Percentiles rank a stretch among this genome's conserved stretches.
Conservation (phyloP, 1,140 invertebrate genomes). For the Galleria mellonella region DNA sequence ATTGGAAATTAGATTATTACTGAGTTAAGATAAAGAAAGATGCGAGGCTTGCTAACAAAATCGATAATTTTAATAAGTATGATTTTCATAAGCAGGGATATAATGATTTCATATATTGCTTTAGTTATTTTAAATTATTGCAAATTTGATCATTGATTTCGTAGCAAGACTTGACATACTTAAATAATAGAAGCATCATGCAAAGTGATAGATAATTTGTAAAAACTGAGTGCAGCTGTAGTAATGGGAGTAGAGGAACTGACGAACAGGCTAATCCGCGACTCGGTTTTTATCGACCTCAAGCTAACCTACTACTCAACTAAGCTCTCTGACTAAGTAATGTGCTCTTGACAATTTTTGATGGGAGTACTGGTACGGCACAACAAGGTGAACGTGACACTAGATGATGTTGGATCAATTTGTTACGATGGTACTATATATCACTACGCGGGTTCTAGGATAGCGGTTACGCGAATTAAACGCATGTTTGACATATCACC, state of each 20-base stretch:
- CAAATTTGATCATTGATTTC: constrained; percentile 28
- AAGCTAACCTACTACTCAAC: constrained; percentile 62
- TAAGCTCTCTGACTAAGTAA: constrained; percentile 61
- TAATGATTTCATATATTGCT: too few species aligned
- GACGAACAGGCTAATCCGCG: constrained; percentile 53
- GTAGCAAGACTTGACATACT: constrained; percentile 36
- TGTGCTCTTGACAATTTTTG: constrained; percentile 57
- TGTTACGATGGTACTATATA: constrained; percentile 62
- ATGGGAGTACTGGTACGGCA: constrained; percentile 53
- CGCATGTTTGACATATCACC: constrained; percentile 55
- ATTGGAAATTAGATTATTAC: constrained; percentile 42
- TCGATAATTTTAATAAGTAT: too few species aligned
- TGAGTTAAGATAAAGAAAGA: constrained; percentile 36
- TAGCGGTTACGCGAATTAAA: constrained; percentile 67
- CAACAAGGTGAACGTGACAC: constrained; percentile 60
- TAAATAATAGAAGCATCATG: constrained; percentile 68
- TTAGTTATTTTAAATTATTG: too few species aligned
- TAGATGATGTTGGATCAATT: constrained; percentile 60
- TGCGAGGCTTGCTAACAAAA: constrained; percentile 40
- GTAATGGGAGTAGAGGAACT: constrained; percentile 57
- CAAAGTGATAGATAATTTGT: constrained; percentile 62
- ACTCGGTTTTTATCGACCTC: constrained; percentile 51
- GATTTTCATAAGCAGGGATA: too few species aligned
- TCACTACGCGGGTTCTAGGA: constrained; percentile 64
- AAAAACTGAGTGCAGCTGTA: constrained; percentile 60